Conservation (phyloP, 2,797 vertebrate genomes). For the Cheirogaleus major region DNA sequence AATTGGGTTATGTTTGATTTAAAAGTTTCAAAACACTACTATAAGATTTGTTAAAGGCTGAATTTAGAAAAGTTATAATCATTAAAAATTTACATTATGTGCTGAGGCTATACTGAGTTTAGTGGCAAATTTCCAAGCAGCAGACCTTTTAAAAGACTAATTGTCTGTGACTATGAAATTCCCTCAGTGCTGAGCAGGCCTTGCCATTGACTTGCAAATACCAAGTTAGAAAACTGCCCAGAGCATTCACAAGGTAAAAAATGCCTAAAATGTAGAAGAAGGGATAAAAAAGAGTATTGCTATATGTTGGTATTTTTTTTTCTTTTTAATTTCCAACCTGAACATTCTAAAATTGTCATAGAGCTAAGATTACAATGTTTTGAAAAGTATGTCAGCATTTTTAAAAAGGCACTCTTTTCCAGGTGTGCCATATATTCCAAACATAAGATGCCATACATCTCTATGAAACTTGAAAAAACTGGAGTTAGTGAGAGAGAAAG, state of each 20-base stretch:
- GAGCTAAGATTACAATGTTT: neutral
- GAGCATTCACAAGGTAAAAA: slow-evolving; percentile 56
- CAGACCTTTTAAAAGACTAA: slow-evolving; percentile 82
- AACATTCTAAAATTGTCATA: rapidly evolving
- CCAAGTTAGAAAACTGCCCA: slow-evolving; percentile 68
- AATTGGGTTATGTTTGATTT: slow-evolving; percentile 84
- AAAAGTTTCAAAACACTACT: slow-evolving; percentile 78
- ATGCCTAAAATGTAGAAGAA: neutral
- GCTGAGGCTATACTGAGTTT: slow-evolving; percentile 52
- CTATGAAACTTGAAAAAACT: neutral
- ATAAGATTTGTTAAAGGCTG: slow-evolving; percentile 78
- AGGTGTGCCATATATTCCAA: neutral
- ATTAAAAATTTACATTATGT: slow-evolving; percentile 82
- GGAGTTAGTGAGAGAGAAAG: neutral
- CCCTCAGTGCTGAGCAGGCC: slow-evolving; percentile 53
- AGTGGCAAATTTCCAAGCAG: slow-evolving; percentile 65
- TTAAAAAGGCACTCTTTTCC: slow-evolving; percentile 32
- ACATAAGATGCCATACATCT: neutral
- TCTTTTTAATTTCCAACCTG: slow-evolving; percentile 7
- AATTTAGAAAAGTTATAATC: slow-evolving; percentile 81
- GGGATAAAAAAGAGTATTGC: neutral
- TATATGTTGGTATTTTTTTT: slow-evolving; percentile 23
- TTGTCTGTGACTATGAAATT: slow-evolving; percentile 75
- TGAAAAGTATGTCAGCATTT: slow-evolving; percentile 18
- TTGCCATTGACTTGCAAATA: slow-evolving; percentile 67